Evolutionary conservation across 92 coral and sea anemone species (phyloP), one percentile per base, ranked within the genome.

Genomic region (Epizoanthus illoricatus): DNA sequence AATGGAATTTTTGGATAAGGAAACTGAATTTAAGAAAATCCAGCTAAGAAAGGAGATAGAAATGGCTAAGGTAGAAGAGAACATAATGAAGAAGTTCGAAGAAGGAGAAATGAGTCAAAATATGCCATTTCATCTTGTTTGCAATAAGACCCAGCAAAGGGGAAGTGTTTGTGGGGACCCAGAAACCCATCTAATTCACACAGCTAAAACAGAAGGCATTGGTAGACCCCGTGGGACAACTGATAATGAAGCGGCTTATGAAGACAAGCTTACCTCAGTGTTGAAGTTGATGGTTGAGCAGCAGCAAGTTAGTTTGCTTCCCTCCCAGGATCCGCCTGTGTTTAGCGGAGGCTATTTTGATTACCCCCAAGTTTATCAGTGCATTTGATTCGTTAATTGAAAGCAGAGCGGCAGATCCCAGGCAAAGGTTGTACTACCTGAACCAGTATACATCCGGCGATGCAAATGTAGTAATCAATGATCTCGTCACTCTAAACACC

Each of bases 21-120:
- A 89, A 85, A 83, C 81, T 19, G 86, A 89, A 69, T 75, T 63
- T 73, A 85, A 75, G 69, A 80, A 40, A 76, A 79, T 89, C 55
- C 79, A 85, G 71, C 21, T 66, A 40, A 28, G 71, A 21, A 24
- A 28, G 18, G 71, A 18, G 71, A 66, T 66, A 0, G 21, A 21
- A 23, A 80, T 80, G 67, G 86, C 91, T 16, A 81, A 85, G 74
- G 89, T 89, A 18, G 87, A 85, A 65, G 88, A 84, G 74, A 68
- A 69, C 47, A 59, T 75, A 23, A 76, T 68, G 79, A 68, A 62
- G 43, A 81, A 80, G 74, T 5, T 86, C 67, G 82, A 81, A 81
- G 89, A 81, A 64, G 89, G 81, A 86, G 89, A 72, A 76, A 84
- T 39, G 64, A 75, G 39, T 28, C 55, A 74, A 61, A 65, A 84